phyloP scores from a whole-genome alignment of 2,113 vertebrate species.

The Silurus glanis region DNA sequence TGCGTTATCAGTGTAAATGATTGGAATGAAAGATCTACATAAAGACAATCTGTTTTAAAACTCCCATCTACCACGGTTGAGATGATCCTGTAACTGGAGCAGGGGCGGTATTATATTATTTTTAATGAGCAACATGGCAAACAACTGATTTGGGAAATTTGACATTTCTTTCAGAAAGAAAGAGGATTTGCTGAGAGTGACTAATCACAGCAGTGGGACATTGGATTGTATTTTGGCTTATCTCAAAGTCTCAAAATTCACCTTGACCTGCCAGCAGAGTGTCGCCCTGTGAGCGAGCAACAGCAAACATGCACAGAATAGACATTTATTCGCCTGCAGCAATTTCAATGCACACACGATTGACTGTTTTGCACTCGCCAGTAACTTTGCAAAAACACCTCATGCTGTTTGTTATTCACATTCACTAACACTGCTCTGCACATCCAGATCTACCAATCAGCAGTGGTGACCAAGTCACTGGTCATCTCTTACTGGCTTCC shows the following conservation, averaged over 20 bases:
- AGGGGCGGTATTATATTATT: neutral
- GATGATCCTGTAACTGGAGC: neutral
- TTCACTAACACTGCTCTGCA: neutral
- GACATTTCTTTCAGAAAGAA: neutral
- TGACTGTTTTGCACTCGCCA: neutral
- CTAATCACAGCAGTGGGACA: neutral
- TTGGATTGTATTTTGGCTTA: neutral
- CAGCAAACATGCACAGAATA: neutral
- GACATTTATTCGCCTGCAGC: neutral
- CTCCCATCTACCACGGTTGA: neutral
- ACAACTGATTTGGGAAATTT: neutral
- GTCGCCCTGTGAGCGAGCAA: too few species aligned
- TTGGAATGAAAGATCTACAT: neutral
- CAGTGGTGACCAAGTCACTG: neutral
- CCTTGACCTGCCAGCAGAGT: neutral
- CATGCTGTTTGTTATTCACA: neutral
- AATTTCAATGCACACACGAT: neutral
- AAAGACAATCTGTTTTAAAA: neutral
- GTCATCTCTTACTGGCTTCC: neutral
- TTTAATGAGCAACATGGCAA: too few species aligned
- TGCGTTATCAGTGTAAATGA: neutral
- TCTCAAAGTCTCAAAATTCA: neutral
- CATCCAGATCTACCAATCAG: neutral
- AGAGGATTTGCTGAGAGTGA: neutral
- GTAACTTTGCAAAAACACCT: neutral